Base-by-base conservation (phyloP, 2,888 invertebrate species). In the Gastrophysa polygoni region DNA sequence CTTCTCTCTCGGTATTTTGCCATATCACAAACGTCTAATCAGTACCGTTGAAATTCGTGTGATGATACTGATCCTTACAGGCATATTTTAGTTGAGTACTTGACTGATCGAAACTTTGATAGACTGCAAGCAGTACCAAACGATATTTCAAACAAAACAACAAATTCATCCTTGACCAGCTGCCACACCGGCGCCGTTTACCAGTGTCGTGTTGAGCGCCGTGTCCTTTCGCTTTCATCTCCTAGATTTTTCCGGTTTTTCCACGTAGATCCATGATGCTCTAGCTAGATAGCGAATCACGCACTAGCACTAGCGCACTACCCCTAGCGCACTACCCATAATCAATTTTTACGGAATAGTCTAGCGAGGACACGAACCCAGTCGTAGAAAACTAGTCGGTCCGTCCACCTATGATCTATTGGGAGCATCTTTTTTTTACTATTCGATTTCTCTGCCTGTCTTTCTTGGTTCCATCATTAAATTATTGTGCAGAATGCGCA, bases 301-400 rank as follows among this genome's bases (percentile, higher is more conserved):
- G 68, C 66, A 66, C 70, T 58, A 73, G 54, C 29, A n/a, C n/a
- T n/a, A n/a, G n/a, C n/a, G n/a, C n/a, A n/a, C n/a, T n/a, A n/a
- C n/a, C n/a, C n/a, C n/a, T n/a, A n/a, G n/a, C n/a, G n/a, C 59
- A 57, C 75, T 76, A 75, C 74, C 77, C 78, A n/a, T n/a, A 78
- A 79, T 78, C 77, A 72, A 76, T 76, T 77, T 79, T 79, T 78
- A 78, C 77, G 72, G 63, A 60, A 63, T 57, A 50, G 49, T 75
- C 69, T 66, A 76, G 74, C 71, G 64, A 66, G 70, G 75, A 68
- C 69, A 68, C 73, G 66, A 72, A 74, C 74, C 73, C 43, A 57
- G 58, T 28, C 48, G 49, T 61, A 71, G 64, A 57, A 65, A 70
- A 63, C 71, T 67, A 58, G 59, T 8, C 38, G 54, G 14, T 56